Evolutionary conservation across 1,140 invertebrate species (phyloP).

Genomic region (Centruroides sculpturatus): DNA sequence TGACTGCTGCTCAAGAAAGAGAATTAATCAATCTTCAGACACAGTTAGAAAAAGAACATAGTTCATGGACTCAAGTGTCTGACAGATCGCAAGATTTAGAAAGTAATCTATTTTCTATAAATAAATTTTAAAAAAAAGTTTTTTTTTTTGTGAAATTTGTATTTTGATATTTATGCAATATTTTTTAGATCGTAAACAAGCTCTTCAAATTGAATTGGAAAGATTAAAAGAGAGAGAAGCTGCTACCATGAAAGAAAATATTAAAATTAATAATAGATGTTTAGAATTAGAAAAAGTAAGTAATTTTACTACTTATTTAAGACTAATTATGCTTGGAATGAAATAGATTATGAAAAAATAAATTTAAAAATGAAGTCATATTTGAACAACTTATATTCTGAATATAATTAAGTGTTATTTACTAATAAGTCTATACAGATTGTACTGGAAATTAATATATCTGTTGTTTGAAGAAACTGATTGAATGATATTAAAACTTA

Average conservation of each 20-base stretch:
- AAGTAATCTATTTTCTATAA: conserved; percentile 31
- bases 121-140: not conserved
- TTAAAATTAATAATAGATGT: conserved; percentile 58
- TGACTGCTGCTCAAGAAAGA: conserved; percentile 60
- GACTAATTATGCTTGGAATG: no score
- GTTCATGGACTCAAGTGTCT: conserved; percentile 50
- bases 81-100: conserved; percentile 60
- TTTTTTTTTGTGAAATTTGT: no score
- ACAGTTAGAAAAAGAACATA: conserved; percentile 67
- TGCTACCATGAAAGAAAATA: conserved; percentile 55
- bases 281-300: conserved; percentile 65
- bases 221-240: conserved; percentile 50
- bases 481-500: no score
- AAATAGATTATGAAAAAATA: no score
- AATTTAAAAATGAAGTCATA: no score
- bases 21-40: conserved; percentile 63
- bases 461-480: no score
- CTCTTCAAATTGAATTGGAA: conserved; percentile 59
- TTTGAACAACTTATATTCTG: no score
- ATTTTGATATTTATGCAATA: no score
- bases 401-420: no score
- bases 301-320: not conserved
- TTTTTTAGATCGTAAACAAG: conserved; percentile 29
- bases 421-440: no score
- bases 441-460: no score